Evolutionary conservation across 2,888 invertebrate species (phyloP), one percentile per base, ranked within the genome.

Genomic region (Cataglyphis livida): DNA sequence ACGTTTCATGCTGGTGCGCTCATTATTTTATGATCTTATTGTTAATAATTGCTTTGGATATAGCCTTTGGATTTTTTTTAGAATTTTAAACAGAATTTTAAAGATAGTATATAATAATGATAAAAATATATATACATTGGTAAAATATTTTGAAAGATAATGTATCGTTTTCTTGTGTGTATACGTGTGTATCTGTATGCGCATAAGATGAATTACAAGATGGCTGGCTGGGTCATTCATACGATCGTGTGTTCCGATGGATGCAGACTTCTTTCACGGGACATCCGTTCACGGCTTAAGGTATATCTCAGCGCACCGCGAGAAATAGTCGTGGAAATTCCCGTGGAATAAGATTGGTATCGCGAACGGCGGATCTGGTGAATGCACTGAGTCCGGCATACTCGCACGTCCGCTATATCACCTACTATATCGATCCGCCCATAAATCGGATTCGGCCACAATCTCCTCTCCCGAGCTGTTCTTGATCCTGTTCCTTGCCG

Each of bases 281-380:
- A 71, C 78, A 78, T 71, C 25, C 44, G 57, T 59, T 68, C 70
- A 21, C 32, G 57, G 70, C 73, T 76, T 70, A 25, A 25, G 15
- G 71, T 70, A 59, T 44, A 78, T 70, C 48, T 48, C 71, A 59
- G 71, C 10, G 41, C 48, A 12, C 9, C 25, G n/a, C 51, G 78
- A 59, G 59, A 79, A 59, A 79, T 73, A 71, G 73, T 59, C 21
- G 38, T 38, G 59, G 78, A 79, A 79, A 79, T 73, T 79, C 59
- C 38, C 21, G 57, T 28, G 59, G 78, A 71, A 44, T 44, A 44
- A 79, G 78, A 79, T 73, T 21, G 73, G 41, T 71, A 59, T 71
- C 78, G 59, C 15, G 25, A 15, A 32, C 28, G 28, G 25, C 44
- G 57, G 15, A 66, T 78, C 32, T 21, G 32, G 57, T 10, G 32